Base-by-base conservation (phyloP, 2,888 invertebrate species). In the Operophtera brumata region DNA sequence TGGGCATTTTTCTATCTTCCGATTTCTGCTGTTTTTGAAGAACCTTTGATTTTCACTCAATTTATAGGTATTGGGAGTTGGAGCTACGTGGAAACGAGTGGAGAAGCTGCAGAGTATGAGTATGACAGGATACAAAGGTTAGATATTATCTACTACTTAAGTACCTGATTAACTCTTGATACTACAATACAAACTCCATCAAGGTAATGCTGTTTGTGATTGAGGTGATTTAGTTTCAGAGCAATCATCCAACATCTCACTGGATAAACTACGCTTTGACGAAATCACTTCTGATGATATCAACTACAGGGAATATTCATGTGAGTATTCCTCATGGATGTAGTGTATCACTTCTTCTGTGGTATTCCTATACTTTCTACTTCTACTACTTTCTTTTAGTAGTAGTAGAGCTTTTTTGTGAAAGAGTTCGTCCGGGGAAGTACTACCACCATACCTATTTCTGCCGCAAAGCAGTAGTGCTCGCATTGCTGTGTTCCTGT, bases 11-110 rank as follows among this genome's bases (percentile, higher is more conserved):
- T 20, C 2, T 20, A 20, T 20, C 20, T 20, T 20, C n/a, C n/a
- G n/a, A n/a, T n/a, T n/a, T n/a, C 20, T 20, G 20, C 20, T 20
- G 4, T 20, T 20, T 20, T 20, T 20, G 20, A 20, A 20, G 20
- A 20, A 20, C 20, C 20, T 20, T 4, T 20, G 2, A 20, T 20
- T 3, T 20, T 20, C 20, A 20, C 20, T 20, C 20, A 20, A 20
- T 48, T 39, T 55, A 11, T 54, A 84, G 82, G 83, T 91, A 20
- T 61, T 82, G 26, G 84, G 86, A 28, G 78, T 86, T 9, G 84
- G 84, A 10, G 77, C 78, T 0, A 76, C 75, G 2, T 87, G 87
- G 87, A 84, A 82, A 61, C 73, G 80, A 57, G 83, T 83, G 3
- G 78, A 82, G 55, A 77, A 75, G 54, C 43, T 75, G 10, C 67